Conservation (phyloP, 2,888 invertebrate genomes). For the Caenorhabditis becei region DNA sequence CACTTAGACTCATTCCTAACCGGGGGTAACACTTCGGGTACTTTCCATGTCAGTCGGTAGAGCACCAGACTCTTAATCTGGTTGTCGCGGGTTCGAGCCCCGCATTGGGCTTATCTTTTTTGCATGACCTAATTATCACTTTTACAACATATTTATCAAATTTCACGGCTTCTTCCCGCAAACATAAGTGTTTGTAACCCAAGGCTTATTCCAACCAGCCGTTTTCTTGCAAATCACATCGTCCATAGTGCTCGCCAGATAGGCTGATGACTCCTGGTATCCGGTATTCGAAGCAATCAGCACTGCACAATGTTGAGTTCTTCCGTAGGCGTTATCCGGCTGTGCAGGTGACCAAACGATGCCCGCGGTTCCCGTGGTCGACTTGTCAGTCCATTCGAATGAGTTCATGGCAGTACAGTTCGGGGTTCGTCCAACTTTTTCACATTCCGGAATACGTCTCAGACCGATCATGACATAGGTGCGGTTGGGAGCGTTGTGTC, state of each 20-base stretch:
- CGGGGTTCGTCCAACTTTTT: background rate
- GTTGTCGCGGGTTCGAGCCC: constrained; percentile 81
- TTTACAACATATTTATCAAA: background rate
- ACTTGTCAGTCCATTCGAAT: constrained; percentile 41
- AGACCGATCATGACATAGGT: constrained; percentile 25
- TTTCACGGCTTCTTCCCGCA: constrained; percentile 17
- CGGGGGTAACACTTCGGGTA: too few species aligned
- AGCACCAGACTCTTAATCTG: constrained; percentile 81
- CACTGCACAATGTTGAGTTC: constrained; percentile 20
- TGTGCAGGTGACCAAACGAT: background rate
- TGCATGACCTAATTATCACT: constrained; percentile 1
- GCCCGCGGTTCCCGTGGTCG: constrained; percentile 20
- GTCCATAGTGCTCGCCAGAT: background rate
- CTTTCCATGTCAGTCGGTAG: too few species aligned
- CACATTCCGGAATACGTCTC: constrained; percentile 2
- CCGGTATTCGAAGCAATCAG: background rate
- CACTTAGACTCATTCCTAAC: too few species aligned
- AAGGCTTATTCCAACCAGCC: too few species aligned
- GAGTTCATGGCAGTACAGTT: constrained; percentile 5
- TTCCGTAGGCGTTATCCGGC: constrained; percentile 17
- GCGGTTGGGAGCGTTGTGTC: too few species aligned
- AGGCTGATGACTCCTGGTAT: too few species aligned
- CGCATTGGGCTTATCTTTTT: constrained; percentile 75
- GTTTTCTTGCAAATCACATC: background rate
- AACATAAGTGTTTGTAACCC: constrained; percentile 9